Evolutionary conservation across 2,113 vertebrate species (phyloP).

Genomic region (Cololabis saira): DNA sequence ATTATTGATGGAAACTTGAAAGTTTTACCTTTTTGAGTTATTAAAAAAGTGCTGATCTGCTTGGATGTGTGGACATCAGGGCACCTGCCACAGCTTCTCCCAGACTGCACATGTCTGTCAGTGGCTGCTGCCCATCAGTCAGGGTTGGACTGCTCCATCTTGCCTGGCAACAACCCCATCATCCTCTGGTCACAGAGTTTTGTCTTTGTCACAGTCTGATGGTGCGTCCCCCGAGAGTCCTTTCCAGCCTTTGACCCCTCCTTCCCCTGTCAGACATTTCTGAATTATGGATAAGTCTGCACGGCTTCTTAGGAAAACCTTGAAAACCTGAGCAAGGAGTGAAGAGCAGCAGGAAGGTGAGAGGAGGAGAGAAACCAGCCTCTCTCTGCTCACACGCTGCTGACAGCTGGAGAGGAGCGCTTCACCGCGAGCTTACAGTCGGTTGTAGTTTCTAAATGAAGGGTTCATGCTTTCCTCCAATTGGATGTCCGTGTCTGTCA

Average conservation of each 20-base stretch:
- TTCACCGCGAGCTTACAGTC: conserved; percentile 15
- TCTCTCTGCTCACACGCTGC: conserved; percentile 14
- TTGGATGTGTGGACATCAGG: not conserved
- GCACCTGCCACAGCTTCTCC: not conserved
- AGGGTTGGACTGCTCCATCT: conserved; percentile 37
- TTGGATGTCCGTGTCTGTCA: conserved; percentile 29
- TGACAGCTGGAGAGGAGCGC: conserved; percentile 22
- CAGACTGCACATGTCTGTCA: conserved; percentile 13
- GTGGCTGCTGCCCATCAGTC: conserved; percentile 36
- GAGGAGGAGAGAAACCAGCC: conserved; percentile 25
- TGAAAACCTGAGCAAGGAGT: conserved; percentile 8
- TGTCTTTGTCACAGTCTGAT: conserved; percentile 74
- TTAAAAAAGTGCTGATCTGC: not conserved
- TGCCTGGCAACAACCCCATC: conserved; percentile 75
- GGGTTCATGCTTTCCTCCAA: conserved; percentile 40
- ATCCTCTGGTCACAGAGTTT: conserved; percentile 59
- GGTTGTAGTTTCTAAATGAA: conserved; percentile 47
- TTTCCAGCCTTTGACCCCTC: conserved; percentile 41
- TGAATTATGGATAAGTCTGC: conserved; percentile 79
- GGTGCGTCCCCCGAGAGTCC: conserved; percentile 61
- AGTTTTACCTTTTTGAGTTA: not conserved
- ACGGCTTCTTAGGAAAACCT: conserved; percentile 72
- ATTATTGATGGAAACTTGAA: too few relatives aligned
- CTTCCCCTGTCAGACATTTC: conserved; percentile 57
- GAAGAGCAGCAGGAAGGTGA: too few relatives aligned